Base-by-base conservation (phyloP, 2,797 vertebrate species). In the Trematomus bernacchii region DNA sequence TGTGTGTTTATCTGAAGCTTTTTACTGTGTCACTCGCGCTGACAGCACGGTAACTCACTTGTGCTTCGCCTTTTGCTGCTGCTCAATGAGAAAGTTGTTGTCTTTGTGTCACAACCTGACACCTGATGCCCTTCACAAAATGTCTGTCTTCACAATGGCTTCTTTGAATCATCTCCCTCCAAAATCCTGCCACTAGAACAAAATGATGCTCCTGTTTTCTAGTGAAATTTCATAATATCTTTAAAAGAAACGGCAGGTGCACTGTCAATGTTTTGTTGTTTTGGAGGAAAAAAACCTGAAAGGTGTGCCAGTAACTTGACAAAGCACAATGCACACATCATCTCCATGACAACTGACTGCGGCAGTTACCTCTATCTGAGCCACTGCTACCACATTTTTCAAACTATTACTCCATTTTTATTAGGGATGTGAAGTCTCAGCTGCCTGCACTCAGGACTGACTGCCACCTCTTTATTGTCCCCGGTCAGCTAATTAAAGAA, bases 71-170 rank as follows among this genome's bases (percentile, higher is more conserved):
- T 81, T 37, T 73, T 63, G 64, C 71, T 1, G 73, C 75, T 21
- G 53, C 71, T 23, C 82, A 55, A 4, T 27, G 57, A 65, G 62
- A 70, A 83, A 69, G 82, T 80, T 81, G 78, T 21, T 71, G 69
- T 68, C 63, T 83, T 83, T 70, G 83, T 87, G 76, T 82, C 16
- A 1, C 66, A 83, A 61, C 44, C 74, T 72, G 72, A 64, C 71
- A 82, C 68, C 79, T 47, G 66, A 81, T 71, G 81, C 73, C 73
- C 76, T n/a, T 47, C 72, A 76, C 64, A 70, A 72, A 54, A 66
- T 16, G 69, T 68, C 79, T 69, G 62, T 65, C 60, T 71, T 70
- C 27, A 30, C n/a, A 16, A 71, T 30, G 27, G 64, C 57, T 52
- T 83, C 54, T 30, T 23, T 80, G 57, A 19, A 13, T 18, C 75